Percentiles rank a stretch among this genome's conserved stretches.
These are phyloP conservation scores for Argyresthia albistria DNA, from an alignment of 2,888 invertebrate species.

Conservation along the genomic window DNA sequence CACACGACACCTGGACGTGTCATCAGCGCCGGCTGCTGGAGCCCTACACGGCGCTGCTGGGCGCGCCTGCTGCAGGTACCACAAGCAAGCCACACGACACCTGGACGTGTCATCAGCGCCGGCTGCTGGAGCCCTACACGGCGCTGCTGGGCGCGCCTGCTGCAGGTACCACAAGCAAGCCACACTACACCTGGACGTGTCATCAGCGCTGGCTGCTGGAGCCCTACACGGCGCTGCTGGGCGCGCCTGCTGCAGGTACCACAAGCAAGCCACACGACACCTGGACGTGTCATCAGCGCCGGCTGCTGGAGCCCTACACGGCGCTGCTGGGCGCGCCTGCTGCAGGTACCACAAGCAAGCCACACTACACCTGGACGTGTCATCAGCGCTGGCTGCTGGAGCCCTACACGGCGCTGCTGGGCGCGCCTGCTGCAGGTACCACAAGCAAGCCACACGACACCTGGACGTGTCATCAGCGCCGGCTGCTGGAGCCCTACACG, in stretches of 20 bases:
- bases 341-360: conserved; percentile 73
- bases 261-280: conserved; percentile 34
- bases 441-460: too few species aligned
- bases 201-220: conserved; percentile 79
- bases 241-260: conserved; percentile 79
- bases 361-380: conserved; percentile 83
- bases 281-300: conserved; percentile 77
- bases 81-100: too few species aligned
- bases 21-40: conserved; percentile 78
- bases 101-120: conserved; percentile 77
- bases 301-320: conserved; percentile 84
- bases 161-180: too few species aligned
- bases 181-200: conserved; percentile 80
- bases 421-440: conserved; percentile 83
- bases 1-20: conserved; percentile 77
- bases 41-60: conserved; percentile 85
- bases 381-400: conserved; percentile 79
- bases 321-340: conserved; percentile 80
- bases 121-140: conserved; percentile 86
- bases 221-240: conserved; percentile 85
- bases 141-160: conserved; percentile 81
- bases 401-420: conserved; percentile 85
- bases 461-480: conserved; percentile 75
- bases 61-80: conserved; percentile 77
- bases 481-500: conserved; percentile 86